Conservation (phyloP, 2,113 vertebrate genomes). For the Condylura cristata region DNA sequence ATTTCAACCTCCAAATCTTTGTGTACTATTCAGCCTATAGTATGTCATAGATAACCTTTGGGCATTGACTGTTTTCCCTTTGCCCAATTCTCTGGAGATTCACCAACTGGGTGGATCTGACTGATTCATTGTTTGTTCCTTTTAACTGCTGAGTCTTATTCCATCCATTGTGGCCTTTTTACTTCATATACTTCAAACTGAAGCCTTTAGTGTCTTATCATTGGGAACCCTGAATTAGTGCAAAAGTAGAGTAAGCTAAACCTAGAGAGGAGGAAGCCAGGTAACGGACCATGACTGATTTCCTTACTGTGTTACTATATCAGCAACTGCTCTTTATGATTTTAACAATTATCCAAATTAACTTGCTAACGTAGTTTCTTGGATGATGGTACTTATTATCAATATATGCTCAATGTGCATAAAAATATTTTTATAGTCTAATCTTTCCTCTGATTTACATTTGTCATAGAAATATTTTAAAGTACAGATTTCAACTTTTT, state of each 20-base stretch:
- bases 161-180: background rate
- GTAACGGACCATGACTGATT: background rate
- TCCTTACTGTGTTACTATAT: background rate
- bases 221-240: background rate
- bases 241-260: background rate
- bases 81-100: background rate
- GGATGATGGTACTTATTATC: background rate
- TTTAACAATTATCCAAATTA: slow-evolving; percentile 6
- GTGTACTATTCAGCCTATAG: background rate
- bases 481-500: slow-evolving; percentile 67
- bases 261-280: background rate
- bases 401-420: slow-evolving; percentile 6
- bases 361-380: background rate
- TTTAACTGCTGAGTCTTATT: slow-evolving; percentile 11
- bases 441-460: background rate
- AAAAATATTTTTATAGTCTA: slow-evolving; percentile 46
- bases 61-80: background rate
- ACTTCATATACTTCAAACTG: background rate
- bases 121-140: background rate
- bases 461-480: slow-evolving; percentile 76
- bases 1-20: background rate
- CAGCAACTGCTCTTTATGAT: too few species aligned
- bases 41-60: background rate
- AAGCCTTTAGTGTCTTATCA: background rate
- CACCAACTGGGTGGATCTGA: background rate